Evolutionary conservation across 2,113 vertebrate species (phyloP).

Genomic region (Baryphthengus martii): DNA sequence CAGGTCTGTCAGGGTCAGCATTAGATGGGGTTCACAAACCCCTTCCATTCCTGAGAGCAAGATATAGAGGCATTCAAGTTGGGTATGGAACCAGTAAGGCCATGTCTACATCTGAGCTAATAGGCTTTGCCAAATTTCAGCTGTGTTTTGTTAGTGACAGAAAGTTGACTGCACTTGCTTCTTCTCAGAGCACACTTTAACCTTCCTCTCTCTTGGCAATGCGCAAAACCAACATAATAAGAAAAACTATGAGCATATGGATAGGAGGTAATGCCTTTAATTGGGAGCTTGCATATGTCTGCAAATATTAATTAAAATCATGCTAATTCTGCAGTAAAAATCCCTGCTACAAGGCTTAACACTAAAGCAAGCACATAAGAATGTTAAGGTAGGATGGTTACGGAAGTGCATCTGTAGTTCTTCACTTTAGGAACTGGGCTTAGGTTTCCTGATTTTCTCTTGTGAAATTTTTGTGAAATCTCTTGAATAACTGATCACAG

Average conservation of each 20-base stretch:
- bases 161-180: neutral
- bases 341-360: constrained; percentile 4
- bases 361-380: neutral
- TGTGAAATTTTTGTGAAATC: neutral
- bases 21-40: neutral
- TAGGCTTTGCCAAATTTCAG: neutral
- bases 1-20: neutral
- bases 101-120: neutral
- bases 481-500: neutral
- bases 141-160: neutral
- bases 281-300: constrained; percentile 3
- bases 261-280: constrained; percentile 16
- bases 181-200: neutral
- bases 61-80: neutral
- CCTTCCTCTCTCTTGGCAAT: neutral
- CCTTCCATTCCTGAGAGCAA: neutral
- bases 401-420: neutral
- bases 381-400: neutral
- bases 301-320: constrained; percentile 46
- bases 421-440: neutral
- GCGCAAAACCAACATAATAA: constrained; percentile 6
- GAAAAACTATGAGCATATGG: constrained; percentile 5
- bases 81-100: neutral
- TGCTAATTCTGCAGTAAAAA: constrained; percentile 24
- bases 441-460: neutral